phyloP scores from a whole-genome alignment of 2,113 vertebrate genomes.

The Siphamia tubifer region DNA sequence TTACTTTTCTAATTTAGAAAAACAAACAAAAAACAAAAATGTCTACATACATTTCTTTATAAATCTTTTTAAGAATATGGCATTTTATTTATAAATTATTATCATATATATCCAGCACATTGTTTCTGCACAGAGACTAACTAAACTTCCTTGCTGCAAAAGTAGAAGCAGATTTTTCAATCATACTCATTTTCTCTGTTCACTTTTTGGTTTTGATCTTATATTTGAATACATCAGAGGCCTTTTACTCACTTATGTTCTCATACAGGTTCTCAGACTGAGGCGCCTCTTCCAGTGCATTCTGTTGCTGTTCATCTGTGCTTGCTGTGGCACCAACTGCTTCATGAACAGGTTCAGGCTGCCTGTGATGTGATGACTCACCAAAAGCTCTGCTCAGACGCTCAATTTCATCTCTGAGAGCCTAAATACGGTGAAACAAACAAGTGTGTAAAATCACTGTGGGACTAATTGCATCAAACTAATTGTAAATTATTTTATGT shows the following conservation, averaged over 20 bases:
- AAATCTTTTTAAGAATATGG: no score
- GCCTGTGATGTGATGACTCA: background rate
- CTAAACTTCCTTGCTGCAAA: no score
- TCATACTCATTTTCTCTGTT: no score
- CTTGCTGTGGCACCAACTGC: accelerated
- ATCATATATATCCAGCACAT: no score
- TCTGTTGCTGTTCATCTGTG: background rate
- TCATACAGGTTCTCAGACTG: conserved; percentile 22
- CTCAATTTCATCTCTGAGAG: conserved; percentile 17
- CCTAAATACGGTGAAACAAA: conserved; percentile 31
- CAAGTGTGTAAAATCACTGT: background rate
- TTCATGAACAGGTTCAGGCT: background rate
- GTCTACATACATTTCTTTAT: no score
- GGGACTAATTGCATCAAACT: background rate
- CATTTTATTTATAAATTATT: no score
- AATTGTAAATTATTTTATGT: background rate
- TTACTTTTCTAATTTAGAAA: no score
- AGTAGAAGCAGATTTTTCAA: no score
- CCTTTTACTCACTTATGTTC: conserved; percentile 31
- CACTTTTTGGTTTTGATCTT: no score
- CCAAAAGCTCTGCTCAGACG: conserved; percentile 22
- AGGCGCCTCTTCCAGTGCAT: background rate
- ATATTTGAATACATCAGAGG: background rate
- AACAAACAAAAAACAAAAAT: no score
- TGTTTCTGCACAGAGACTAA: no score